These are phyloP conservation scores for Helleia helle DNA, from an alignment of 2,888 invertebrate genomes.

Conservation along the genomic window DNA sequence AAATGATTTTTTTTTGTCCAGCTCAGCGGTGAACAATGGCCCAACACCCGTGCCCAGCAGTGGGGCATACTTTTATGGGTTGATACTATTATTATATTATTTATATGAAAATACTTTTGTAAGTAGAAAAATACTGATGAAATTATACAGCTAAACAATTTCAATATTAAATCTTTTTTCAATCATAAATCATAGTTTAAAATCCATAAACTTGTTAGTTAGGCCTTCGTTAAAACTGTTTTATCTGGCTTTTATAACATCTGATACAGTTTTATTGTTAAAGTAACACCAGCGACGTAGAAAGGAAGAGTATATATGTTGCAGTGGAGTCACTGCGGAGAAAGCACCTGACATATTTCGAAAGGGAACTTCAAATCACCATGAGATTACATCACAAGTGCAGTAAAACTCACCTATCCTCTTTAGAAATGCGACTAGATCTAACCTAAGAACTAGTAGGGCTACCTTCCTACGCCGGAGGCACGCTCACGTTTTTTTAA, in stretches of 20 bases:
- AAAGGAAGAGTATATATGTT: slow-evolving; percentile 70
- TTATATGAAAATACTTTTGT: too few relatives aligned
- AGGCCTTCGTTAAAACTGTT: background rate
- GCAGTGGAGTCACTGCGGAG: slow-evolving; percentile 57
- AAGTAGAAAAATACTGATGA: background rate
- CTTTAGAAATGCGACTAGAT: slow-evolving; percentile 45
- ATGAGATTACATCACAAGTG: slow-evolving; percentile 23
- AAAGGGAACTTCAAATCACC: slow-evolving; percentile 64
- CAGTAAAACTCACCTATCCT: slow-evolving; percentile 38
- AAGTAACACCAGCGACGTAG: slow-evolving; percentile 38
- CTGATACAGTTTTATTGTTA: slow-evolving; percentile 12
- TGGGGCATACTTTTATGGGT: too few relatives aligned
- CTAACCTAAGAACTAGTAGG: slow-evolving; percentile 44
- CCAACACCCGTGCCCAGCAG: too few relatives aligned
- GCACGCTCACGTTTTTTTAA: slow-evolving; percentile 43
- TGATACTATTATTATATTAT: too few relatives aligned
- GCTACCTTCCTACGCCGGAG: slow-evolving; percentile 48
- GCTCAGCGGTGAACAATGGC: too few relatives aligned
- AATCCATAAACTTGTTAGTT: too few relatives aligned
- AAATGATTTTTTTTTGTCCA: slow-evolving; percentile 4
- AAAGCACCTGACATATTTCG: slow-evolving; percentile 61
- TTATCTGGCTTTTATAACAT: background rate
- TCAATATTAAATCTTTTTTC: too few relatives aligned
- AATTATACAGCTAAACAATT: background rate
- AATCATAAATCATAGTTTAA: too few relatives aligned